Conservation (phyloP, 2,113 vertebrate species). For the Trichechus manatus region DNA sequence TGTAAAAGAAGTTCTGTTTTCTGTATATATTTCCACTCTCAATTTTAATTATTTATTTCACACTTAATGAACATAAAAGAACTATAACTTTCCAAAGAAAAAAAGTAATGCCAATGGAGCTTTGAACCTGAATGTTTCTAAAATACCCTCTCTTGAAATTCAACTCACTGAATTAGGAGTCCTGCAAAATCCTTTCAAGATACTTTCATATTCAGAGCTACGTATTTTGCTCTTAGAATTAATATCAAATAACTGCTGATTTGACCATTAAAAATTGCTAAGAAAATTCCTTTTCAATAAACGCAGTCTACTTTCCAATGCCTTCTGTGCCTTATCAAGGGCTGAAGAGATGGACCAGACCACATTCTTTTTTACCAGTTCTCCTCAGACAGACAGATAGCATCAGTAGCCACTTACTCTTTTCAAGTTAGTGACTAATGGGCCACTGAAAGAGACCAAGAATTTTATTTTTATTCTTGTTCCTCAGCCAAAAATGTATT, state of each 20-base stretch:
- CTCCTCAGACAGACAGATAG: not conserved
- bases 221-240: slow-evolving; percentile 8
- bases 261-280: not conserved
- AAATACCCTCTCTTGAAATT: slow-evolving; percentile 26
- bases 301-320: not conserved
- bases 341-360: not conserved
- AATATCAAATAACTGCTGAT: not conserved
- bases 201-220: not conserved
- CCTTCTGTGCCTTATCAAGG: not conserved
- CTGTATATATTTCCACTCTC: not conserved
- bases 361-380: not conserved
- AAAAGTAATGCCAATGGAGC: slow-evolving; percentile 35
- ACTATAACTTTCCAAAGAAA: slow-evolving; percentile 15
- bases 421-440: not conserved
- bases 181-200: slow-evolving; percentile 34
- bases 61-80: not conserved
- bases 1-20: not conserved
- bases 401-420: not conserved
- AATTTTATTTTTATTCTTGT: slow-evolving; percentile 43
- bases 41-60: not conserved
- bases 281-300: slow-evolving; percentile 25
- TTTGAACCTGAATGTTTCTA: not conserved
- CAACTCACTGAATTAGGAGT: not conserved
- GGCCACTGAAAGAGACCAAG: slow-evolving; percentile 1
- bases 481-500: slow-evolving; percentile 60